A percentile compares a stretch with the other conserved stretches of the same genome.
Evolutionary conservation across 2,888 invertebrate genomes (phyloP).

Genomic region (Smittia aterrima): DNA sequence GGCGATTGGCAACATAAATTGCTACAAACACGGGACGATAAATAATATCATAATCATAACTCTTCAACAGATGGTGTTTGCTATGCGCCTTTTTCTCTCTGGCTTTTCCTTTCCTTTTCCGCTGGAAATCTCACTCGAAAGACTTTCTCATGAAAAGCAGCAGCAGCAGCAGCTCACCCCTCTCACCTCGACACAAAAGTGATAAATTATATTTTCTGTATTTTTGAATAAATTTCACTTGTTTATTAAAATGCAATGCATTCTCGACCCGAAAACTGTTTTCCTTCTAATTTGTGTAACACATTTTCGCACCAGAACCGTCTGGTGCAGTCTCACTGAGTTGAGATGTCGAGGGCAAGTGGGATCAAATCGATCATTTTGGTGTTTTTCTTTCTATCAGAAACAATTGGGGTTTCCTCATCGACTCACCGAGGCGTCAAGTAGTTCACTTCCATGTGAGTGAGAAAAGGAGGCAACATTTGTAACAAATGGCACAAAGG

Average conservation of each 20-base stretch:
- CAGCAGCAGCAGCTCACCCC: slow-evolving; percentile 7
- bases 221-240: slow-evolving; percentile 38
- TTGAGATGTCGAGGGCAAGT: slow-evolving; percentile 28
- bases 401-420: slow-evolving; percentile 12
- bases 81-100: neutral
- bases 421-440: neutral
- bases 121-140: neutral
- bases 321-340: slow-evolving; percentile 4
- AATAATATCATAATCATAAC: slow-evolving; percentile 42
- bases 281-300: slow-evolving; percentile 17
- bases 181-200: neutral
- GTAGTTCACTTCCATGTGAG: neutral
- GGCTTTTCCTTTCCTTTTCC: neutral
- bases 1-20: slow-evolving; percentile 41
- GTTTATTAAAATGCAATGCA: slow-evolving; percentile 42
- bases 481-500: slow-evolving; percentile 28
- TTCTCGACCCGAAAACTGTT: neutral
- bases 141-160: neutral
- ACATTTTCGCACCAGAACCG: slow-evolving; percentile 35
- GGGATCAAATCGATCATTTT: slow-evolving; percentile 42
- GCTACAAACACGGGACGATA: slow-evolving; percentile 39
- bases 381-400: slow-evolving; percentile 20
- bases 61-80: slow-evolving; percentile 42
- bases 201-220: slow-evolving; percentile 34
- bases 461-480: slow-evolving; percentile 22